These are phyloP conservation scores for Omphaloscelis lunosa DNA, from an alignment of 2,888 invertebrate species.

Conservation along the genomic window DNA sequence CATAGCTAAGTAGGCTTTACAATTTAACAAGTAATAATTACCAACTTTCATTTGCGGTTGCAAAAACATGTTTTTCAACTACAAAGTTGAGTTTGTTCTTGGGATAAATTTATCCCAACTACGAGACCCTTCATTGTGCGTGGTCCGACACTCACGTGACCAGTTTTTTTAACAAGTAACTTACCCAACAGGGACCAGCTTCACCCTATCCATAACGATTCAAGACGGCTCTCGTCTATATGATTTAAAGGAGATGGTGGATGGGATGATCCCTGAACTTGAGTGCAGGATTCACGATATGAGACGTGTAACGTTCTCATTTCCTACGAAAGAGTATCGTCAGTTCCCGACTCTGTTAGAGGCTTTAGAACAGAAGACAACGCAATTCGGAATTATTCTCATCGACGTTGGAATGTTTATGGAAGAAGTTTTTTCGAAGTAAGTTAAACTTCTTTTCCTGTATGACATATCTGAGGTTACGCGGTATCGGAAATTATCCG, in stretches of 20 bases:
- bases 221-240: slow-evolving; percentile 26
- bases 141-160: too few relatives aligned
- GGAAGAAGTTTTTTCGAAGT: slow-evolving; percentile 56
- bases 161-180: too few relatives aligned
- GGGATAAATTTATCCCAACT: too few relatives aligned
- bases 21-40: too few relatives aligned
- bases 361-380: slow-evolving; percentile 29
- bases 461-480: too few relatives aligned
- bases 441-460: slow-evolving; percentile 9
- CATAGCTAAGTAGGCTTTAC: too few relatives aligned
- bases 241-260: slow-evolving; percentile 24
- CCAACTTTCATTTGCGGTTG: too few relatives aligned
- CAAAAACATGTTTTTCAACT: too few relatives aligned
- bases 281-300: slow-evolving; percentile 18
- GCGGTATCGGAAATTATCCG: too few relatives aligned
- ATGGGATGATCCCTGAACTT: slow-evolving; percentile 11
- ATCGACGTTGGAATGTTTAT: slow-evolving; percentile 56
- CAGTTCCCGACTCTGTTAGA: slow-evolving; percentile 41
- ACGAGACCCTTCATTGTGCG: too few relatives aligned
- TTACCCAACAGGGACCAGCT: slow-evolving; percentile 47
- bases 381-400: slow-evolving; percentile 16
- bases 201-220: slow-evolving; percentile 44
- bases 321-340: slow-evolving; percentile 40
- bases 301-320: slow-evolving; percentile 37
- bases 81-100: too few relatives aligned